phyloP scores from a whole-genome alignment of 2,113 vertebrate genomes.

The Cathartes aura region DNA sequence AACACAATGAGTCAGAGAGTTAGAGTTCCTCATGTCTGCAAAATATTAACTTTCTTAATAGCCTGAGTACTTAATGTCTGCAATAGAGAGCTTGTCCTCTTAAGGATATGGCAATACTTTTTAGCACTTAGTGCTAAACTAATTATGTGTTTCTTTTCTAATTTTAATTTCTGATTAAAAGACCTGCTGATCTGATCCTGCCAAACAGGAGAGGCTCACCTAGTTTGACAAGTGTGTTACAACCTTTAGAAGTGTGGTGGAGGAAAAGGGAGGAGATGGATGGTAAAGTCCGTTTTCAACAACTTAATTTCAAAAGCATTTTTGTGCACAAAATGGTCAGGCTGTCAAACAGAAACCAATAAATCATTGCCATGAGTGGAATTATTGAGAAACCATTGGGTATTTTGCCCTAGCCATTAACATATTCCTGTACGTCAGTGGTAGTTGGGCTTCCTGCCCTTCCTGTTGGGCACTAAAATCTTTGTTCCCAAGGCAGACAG shows the following conservation, averaged over 20 bases:
- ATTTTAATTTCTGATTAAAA: not conserved
- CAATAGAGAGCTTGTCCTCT: not conserved
- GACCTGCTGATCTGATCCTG: not conserved
- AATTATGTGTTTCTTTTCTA: not conserved
- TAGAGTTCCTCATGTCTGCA: not conserved
- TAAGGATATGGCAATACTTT: not conserved
- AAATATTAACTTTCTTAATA: slow-evolving; percentile 41
- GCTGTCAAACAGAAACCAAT: not conserved
- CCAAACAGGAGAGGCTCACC: not conserved
- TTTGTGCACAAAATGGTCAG: not conserved
- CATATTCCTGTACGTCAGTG: not conserved
- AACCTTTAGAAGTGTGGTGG: not conserved
- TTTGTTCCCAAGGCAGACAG: not conserved
- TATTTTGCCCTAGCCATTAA: not conserved
- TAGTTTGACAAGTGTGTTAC: not conserved
- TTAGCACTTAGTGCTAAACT: not conserved
- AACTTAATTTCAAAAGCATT: not conserved
- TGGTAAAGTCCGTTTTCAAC: not conserved
- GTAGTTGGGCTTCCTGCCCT: not conserved
- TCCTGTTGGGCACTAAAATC: not conserved
- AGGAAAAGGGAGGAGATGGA: not conserved
- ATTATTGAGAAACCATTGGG: not conserved
- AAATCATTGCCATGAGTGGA: not conserved
- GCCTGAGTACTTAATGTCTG: not conserved
- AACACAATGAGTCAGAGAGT: slow-evolving; percentile 23